A percentile compares a stretch with the other conserved stretches of the same genome.
These are phyloP conservation scores for Graphium colonna DNA, from an alignment of 2,888 invertebrate genomes.

Conservation along the genomic window DNA sequence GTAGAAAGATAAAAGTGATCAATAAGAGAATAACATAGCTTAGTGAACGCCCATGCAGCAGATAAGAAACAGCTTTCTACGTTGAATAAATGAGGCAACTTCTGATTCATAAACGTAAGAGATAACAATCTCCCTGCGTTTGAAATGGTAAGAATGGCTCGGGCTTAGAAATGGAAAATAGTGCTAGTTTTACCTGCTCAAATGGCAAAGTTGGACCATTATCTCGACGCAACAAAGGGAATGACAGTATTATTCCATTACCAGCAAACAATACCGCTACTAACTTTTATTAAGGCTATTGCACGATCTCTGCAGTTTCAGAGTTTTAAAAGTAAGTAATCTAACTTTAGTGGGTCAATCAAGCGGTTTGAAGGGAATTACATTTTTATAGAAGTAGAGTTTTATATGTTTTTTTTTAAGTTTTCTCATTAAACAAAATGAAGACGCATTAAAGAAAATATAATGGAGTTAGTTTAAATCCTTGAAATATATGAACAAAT, in stretches of 20 bases:
- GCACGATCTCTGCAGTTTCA: constrained; percentile 8
- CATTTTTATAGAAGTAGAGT: not conserved
- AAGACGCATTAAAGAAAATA: too few relatives aligned
- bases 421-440: not conserved
- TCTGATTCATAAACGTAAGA: constrained; percentile 19
- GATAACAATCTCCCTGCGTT: constrained; percentile 11
- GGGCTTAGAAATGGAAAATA: constrained; percentile 22
- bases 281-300: constrained; percentile 20
- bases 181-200: constrained; percentile 18
- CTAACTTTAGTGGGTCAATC: not conserved
- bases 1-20: too few relatives aligned
- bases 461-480: too few relatives aligned
- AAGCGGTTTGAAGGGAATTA: not conserved
- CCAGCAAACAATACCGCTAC: constrained; percentile 18
- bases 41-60: not conserved
- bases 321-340: constrained; percentile 6
- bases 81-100: constrained; percentile 10
- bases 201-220: constrained; percentile 22
- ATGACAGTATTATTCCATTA: constrained; percentile 23
- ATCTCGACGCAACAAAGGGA: constrained; percentile 23
- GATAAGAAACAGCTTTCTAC: not conserved
- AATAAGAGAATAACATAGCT: too few relatives aligned
- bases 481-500: too few relatives aligned
- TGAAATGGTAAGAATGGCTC: constrained; percentile 15
- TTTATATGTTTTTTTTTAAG: not conserved